Percentiles rank a stretch among this genome's conserved stretches.
phyloP scores from a whole-genome alignment of 2,113 vertebrate genomes.

The Boleophthalmus pectinirostris region DNA sequence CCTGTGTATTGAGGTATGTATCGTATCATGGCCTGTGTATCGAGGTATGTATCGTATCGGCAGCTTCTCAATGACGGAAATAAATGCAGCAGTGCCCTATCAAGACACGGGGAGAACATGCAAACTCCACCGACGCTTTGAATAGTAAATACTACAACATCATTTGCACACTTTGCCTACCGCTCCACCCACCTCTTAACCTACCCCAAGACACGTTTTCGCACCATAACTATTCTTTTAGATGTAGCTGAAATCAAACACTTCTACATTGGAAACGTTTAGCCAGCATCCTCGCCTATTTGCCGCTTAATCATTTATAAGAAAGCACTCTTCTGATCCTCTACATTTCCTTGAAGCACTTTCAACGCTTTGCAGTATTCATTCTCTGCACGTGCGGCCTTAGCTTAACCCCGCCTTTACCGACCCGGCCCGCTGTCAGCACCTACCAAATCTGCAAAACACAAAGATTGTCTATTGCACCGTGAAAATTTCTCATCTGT shows the following conservation, averaged over 20 bases:
- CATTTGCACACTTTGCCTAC: background rate
- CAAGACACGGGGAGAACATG: too few species aligned
- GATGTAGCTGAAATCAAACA: background rate
- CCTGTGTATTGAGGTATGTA: too few species aligned
- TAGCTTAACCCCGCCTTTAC: background rate
- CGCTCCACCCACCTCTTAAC: background rate
- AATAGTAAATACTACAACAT: background rate
- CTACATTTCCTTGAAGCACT: background rate
- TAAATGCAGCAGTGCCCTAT: background rate
- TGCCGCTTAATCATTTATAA: constrained; percentile 1
- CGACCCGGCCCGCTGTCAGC: background rate
- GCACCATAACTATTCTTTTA: background rate
- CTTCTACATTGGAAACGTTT: background rate
- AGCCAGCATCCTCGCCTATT: background rate
- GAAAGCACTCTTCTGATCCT: background rate
- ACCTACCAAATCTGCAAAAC: background rate
- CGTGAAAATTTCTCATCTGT: background rate
- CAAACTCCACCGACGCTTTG: background rate
- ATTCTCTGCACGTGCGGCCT: background rate
- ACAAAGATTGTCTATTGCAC: too few species aligned
- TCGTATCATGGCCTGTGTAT: too few species aligned
- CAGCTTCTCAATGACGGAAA: too few species aligned
- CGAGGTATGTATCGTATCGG: too few species aligned
- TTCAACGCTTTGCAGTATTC: background rate
- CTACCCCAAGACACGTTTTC: background rate